Base-by-base conservation (phyloP, 2,797 vertebrate species). In the Esox lucius region DNA sequence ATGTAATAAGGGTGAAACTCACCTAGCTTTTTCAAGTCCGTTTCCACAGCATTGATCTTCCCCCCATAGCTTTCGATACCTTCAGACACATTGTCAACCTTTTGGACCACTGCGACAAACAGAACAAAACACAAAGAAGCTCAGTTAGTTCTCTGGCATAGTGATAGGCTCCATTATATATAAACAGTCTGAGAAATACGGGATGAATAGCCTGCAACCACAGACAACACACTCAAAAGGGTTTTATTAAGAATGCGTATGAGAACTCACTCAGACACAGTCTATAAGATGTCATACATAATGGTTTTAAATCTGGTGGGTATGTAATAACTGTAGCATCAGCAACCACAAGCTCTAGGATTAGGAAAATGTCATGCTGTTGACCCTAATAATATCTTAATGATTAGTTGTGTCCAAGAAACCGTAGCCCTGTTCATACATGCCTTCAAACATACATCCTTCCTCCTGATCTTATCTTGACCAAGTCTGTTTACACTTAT, bases 71-170 rank as follows among this genome's bases (percentile, higher is more conserved):
- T 95, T 85, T 95, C 95, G 85, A 98, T 95, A 78, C 95, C 96
- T 89, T 95, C 95, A 80, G 96, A 96, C 77, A 98, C 97, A 77
- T 88, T 96, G 91, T 99, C 96, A 86, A 99, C 96, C 93, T 94
- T 97, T 90, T 98, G 96, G 86, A 99, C 96, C 93, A 99, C 97
- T 99, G 88, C 72, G 89, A 78, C 73, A 19, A 77, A 66, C 11
- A 12, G 42, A 48, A 42, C 35, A 72, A 64, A 76, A 65, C 67
- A 24, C 85, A 70, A 71, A 39, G 35, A 71, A 39, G 35, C 35
- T 39, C 35, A 39, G 70, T 91, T 78, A 86, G 74, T 72, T 51
- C 79, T 69, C 33, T 3, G 39, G 71, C 42, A 31, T 78, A 64
- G 68, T 80, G 74, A 72, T 42, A 75, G 76, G 39, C 74, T 76